Evolutionary conservation across 1,140 invertebrate genomes (phyloP).

Genomic region (Drosophila ogumai): DNA sequence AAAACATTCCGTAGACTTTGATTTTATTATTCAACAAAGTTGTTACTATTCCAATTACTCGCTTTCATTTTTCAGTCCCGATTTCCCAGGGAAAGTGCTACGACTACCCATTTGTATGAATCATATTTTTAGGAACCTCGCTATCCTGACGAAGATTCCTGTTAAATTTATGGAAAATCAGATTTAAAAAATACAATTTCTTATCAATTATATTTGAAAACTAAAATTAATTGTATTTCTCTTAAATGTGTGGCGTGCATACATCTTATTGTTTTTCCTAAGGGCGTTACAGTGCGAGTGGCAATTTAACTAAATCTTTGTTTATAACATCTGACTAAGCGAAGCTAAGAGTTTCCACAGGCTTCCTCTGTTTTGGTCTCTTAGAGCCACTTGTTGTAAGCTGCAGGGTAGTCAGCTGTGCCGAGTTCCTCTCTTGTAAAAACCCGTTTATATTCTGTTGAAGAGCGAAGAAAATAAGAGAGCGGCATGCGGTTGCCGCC

Average conservation of each 20-base stretch:
- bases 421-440: neutral
- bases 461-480: constrained; percentile 1
- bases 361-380: constrained; percentile 4
- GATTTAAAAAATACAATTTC: too few species aligned
- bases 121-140: neutral
- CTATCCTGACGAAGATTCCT: neutral
- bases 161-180: too few species aligned
- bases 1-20: neutral
- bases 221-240: neutral
- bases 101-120: neutral
- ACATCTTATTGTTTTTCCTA: neutral
- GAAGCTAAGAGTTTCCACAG: neutral
- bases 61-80: too few species aligned
- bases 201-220: neutral
- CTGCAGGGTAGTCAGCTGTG: constrained; percentile 13
- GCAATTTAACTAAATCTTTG: neutral
- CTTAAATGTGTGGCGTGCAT: neutral
- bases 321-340: neutral
- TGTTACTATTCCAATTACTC: neutral
- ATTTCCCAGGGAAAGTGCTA: neutral
- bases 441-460: neutral
- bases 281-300: neutral
- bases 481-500: neutral
- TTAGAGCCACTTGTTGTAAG: constrained; percentile 66
- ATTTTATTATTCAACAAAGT: neutral